Conservation (phyloP, 2,888 invertebrate species). For the Electrophaes corylata region DNA sequence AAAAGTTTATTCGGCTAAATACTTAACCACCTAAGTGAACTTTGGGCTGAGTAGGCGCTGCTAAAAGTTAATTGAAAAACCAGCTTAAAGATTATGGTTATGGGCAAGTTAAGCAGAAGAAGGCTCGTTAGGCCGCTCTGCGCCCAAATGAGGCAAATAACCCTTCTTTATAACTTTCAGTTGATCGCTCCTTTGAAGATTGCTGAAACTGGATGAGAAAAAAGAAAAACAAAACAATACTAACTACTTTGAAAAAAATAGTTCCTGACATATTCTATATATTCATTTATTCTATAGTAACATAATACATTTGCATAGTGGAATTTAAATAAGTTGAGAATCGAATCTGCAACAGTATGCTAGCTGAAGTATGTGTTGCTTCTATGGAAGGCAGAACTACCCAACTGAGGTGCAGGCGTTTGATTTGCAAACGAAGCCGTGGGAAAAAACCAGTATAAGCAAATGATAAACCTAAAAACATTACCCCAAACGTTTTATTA, state of each 20-base stretch:
- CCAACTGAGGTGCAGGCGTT: too few species aligned
- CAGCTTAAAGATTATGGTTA: constrained; percentile 32
- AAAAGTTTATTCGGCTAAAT: neutral
- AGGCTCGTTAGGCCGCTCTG: constrained; percentile 27
- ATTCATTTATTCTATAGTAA: too few species aligned
- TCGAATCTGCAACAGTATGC: too few species aligned
- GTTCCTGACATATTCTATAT: too few species aligned
- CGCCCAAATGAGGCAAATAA: constrained; percentile 30
- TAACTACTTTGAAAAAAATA: too few species aligned
- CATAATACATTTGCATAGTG: too few species aligned
- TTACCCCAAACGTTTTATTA: constrained; percentile 19
- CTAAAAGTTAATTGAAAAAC: constrained; percentile 30
- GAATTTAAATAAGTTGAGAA: too few species aligned
- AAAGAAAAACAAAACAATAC: neutral
- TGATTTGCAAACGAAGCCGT: neutral
- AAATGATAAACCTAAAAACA: constrained; percentile 9
- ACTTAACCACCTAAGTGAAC: constrained; percentile 1
- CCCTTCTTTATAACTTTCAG: constrained; percentile 30
- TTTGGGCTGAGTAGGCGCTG: neutral
- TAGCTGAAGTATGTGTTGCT: too few species aligned
- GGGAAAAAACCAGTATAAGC: neutral
- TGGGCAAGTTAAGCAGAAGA: constrained; percentile 23
- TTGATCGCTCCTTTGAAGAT: constrained; percentile 23
- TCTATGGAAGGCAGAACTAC: too few species aligned
- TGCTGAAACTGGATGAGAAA: neutral